Percentiles rank a stretch among this genome's conserved stretches.
Evolutionary conservation across 2,113 vertebrate species (phyloP).

Genomic region (Myrmecophaga tridactyla): DNA sequence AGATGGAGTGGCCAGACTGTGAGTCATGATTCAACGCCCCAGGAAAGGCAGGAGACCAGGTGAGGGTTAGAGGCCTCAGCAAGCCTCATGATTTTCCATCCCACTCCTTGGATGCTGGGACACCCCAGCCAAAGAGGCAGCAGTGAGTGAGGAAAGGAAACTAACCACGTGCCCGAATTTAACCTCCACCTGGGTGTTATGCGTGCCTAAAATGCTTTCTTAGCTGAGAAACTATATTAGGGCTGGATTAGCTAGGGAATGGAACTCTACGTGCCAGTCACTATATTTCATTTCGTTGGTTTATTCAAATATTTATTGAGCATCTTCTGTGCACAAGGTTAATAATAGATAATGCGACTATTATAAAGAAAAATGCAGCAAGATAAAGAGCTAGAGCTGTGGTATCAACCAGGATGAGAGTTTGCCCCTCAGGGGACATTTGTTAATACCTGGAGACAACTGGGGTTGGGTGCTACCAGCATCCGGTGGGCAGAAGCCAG

Average conservation of each 20-base stretch:
- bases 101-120: neutral
- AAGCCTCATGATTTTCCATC: neutral
- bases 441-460: neutral
- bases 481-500: neutral
- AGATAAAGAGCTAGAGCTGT: neutral
- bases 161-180: neutral
- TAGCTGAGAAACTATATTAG: neutral
- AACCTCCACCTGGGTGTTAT: neutral
- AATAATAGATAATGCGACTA: neutral
- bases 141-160: neutral
- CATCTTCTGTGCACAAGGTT: neutral
- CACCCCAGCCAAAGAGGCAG: neutral
- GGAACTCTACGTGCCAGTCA: neutral
- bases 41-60: neutral
- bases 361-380: neutral
- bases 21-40: neutral
- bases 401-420: neutral
- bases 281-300: neutral
- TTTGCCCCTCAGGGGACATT: neutral
- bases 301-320: neutral
- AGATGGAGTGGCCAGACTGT: neutral
- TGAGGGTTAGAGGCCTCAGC: neutral
- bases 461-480: neutral
- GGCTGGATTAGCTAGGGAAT: neutral
- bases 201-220: neutral